A percentile compares a stretch with the other conserved stretches of the same genome.
These are phyloP conservation scores for Oncorhynchus masou DNA, from an alignment of 2,113 vertebrate genomes.

Conservation along the genomic window DNA sequence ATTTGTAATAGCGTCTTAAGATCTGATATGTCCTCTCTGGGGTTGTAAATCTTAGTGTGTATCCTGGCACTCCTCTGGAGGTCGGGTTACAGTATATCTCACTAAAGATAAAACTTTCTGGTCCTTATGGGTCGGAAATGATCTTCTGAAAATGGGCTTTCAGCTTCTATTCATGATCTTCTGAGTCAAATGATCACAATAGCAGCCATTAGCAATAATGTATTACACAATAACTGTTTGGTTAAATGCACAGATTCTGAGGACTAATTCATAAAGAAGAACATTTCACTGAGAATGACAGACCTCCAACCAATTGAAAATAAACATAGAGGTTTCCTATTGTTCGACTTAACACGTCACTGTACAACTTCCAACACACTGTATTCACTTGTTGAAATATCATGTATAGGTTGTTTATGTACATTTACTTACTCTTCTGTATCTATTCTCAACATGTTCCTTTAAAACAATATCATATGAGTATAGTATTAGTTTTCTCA, in stretches of 20 bases:
- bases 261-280: conserved; percentile 39
- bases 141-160: conserved; percentile 10
- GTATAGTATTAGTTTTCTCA: too few relatives aligned
- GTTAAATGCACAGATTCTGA: neutral
- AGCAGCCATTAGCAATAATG: too few relatives aligned
- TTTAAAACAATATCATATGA: too few relatives aligned
- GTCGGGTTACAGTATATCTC: neutral
- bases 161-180: neutral
- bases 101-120: neutral
- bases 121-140: neutral
- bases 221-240: too few relatives aligned
- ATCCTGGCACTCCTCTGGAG: conserved; percentile 23
- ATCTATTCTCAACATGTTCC: too few relatives aligned
- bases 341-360: neutral
- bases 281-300: conserved; percentile 17
- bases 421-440: too few relatives aligned
- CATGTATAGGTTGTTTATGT: too few relatives aligned
- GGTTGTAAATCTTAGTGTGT: conserved; percentile 19
- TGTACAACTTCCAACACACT: too few relatives aligned
- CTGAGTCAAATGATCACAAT: neutral
- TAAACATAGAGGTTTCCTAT: neutral
- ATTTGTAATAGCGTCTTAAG: conserved; percentile 48
- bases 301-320: neutral
- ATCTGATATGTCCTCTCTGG: conserved; percentile 12
- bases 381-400: too few relatives aligned